Conservation (phyloP, 2,888 invertebrate genomes). For the Anarsia innoxiella region DNA sequence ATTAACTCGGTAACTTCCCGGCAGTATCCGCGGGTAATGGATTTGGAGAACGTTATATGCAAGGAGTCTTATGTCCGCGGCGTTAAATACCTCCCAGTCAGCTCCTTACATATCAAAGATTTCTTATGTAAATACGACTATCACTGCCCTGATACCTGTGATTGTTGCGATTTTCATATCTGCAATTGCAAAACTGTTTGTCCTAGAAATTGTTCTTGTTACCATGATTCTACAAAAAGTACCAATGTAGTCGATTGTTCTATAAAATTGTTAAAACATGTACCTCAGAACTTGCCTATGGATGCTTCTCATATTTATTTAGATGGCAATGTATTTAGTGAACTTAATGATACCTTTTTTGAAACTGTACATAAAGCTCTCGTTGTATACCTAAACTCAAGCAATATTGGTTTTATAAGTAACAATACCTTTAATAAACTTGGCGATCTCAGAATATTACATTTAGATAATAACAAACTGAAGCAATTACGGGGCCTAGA, state of each 20-base stretch:
- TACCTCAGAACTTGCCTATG: slow-evolving; percentile 90
- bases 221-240: slow-evolving; percentile 93
- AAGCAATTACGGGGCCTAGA: slow-evolving; percentile 86
- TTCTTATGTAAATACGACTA: slow-evolving; percentile 93
- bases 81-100: slow-evolving; percentile 84
- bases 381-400: slow-evolving; percentile 88
- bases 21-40: slow-evolving; percentile 91
- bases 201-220: slow-evolving; percentile 94
- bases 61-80: slow-evolving; percentile 89
- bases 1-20: slow-evolving; percentile 88
- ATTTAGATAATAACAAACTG: slow-evolving; percentile 90
- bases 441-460: slow-evolving; percentile 83
- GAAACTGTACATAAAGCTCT: slow-evolving; percentile 65
- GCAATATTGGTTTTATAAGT: slow-evolving; percentile 85
- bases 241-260: slow-evolving; percentile 95
- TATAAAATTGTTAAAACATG: slow-evolving; percentile 80
- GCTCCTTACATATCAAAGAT: slow-evolving; percentile 84
- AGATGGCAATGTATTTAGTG: slow-evolving; percentile 90
- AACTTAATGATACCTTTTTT: slow-evolving; percentile 76
- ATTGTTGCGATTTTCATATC: slow-evolving; percentile 95
- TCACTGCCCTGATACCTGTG: slow-evolving; percentile 93
- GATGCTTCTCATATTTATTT: slow-evolving; percentile 94
- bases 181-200: slow-evolving; percentile 97
- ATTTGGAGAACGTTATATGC: slow-evolving; percentile 90
- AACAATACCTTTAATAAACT: slow-evolving; percentile 91